Evolutionary conservation across 2,797 vertebrate genomes (phyloP).

Genomic region (Dipus sagitta): DNA sequence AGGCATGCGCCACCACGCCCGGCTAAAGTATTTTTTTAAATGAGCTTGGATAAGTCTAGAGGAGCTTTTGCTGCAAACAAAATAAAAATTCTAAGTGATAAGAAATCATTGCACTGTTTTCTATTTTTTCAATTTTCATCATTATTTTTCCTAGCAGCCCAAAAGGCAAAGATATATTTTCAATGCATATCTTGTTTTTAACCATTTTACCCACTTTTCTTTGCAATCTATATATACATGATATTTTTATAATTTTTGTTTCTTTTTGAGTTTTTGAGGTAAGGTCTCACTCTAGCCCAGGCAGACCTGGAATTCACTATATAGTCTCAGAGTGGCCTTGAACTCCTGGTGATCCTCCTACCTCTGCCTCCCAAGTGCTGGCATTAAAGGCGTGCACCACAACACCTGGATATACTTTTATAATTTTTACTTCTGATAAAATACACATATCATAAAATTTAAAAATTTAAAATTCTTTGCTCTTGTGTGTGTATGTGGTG

Average conservation of each 20-base stretch:
- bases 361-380: no score
- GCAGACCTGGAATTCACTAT: no score
- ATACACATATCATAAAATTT: neutral
- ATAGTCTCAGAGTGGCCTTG: no score
- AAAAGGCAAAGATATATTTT: constrained; percentile 12
- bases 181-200: neutral
- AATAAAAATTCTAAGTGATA: constrained; percentile 1
- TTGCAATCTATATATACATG: neutral
- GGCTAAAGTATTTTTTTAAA: no score
- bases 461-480: no score
- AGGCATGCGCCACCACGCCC: no score
- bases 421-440: neutral
- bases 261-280: neutral
- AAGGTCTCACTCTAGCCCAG: no score
- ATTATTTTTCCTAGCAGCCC: neutral
- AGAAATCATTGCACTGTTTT: neutral
- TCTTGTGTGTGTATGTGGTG: no score
- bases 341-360: no score
- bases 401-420: neutral
- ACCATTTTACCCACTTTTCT: neutral
- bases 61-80: neutral
- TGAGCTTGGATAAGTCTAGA: neutral
- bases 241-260: neutral
- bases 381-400: no score
- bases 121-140: neutral